Conservation (phyloP, 2,797 vertebrate species). For the Sardinella longiceps region DNA sequence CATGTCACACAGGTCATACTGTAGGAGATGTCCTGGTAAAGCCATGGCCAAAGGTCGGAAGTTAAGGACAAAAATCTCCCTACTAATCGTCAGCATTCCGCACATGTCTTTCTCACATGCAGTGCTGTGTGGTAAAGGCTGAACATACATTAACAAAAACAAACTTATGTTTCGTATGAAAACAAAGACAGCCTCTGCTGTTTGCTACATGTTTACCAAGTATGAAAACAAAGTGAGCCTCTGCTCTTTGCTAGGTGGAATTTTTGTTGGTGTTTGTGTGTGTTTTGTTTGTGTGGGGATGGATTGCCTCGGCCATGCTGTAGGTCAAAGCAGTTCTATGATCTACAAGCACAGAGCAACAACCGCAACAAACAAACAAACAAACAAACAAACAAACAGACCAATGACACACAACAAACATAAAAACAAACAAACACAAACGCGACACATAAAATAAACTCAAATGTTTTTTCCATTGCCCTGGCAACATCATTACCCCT, state of each 20-base stretch:
- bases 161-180: neutral
- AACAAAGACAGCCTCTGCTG: neutral
- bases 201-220: neutral
- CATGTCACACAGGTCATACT: neutral
- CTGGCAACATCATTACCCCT: conserved; percentile 57
- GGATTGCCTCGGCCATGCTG: neutral
- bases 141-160: neutral
- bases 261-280: neutral
- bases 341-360: neutral
- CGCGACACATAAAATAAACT: neutral
- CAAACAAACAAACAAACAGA: neutral
- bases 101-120: neutral
- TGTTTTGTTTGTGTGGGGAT: neutral
- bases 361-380: neutral
- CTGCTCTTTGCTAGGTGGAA: neutral
- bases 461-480: neutral
- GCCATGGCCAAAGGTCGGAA: neutral
- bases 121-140: neutral
- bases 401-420: neutral
- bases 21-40: neutral
- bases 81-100: neutral
- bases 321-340: neutral
- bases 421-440: neutral
- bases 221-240: neutral
- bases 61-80: neutral